phyloP scores from a whole-genome alignment of 2,888 invertebrate species.

The Macaria notata region DNA sequence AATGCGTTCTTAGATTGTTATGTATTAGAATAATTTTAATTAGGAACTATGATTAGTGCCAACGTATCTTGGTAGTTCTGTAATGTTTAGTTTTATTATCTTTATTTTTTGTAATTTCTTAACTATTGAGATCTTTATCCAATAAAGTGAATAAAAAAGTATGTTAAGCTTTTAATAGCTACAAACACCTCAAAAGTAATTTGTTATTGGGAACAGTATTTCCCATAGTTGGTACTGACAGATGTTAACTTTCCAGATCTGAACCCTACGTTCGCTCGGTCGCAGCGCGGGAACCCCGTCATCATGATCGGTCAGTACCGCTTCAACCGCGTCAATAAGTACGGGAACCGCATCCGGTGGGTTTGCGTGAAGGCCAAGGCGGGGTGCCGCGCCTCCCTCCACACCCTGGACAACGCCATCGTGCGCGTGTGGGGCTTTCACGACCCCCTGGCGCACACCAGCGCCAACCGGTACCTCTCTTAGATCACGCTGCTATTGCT shows the following conservation, averaged over 20 bases:
- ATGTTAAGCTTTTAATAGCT: too few relatives aligned
- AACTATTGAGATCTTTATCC: too few relatives aligned
- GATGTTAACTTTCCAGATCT: constrained; percentile 53
- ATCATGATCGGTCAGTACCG: constrained; percentile 77
- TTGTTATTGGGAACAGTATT: too few relatives aligned
- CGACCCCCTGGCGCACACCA: constrained; percentile 70
- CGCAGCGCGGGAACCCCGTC: constrained; percentile 74
- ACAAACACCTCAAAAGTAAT: too few relatives aligned
- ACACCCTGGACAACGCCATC: constrained; percentile 75
- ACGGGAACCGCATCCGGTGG: constrained; percentile 71
- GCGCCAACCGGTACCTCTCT: constrained; percentile 66
- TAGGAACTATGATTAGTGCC: too few relatives aligned
- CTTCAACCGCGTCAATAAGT: constrained; percentile 74
- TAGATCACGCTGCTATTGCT: constrained; percentile 2
- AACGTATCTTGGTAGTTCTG: too few relatives aligned
- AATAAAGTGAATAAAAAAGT: too few relatives aligned
- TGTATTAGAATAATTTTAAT: too few relatives aligned
- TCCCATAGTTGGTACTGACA: constrained; percentile 34
- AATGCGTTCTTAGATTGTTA: too few relatives aligned
- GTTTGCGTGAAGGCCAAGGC: constrained; percentile 77
- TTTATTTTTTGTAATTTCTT: too few relatives aligned
- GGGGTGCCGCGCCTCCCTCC: constrained; percentile 72
- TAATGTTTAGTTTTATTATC: too few relatives aligned
- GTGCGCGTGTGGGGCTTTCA: constrained; percentile 76
- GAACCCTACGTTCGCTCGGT: constrained; percentile 72